Conservation (phyloP, 2,888 invertebrate genomes). For the Petrolisthes cinctipes region DNA sequence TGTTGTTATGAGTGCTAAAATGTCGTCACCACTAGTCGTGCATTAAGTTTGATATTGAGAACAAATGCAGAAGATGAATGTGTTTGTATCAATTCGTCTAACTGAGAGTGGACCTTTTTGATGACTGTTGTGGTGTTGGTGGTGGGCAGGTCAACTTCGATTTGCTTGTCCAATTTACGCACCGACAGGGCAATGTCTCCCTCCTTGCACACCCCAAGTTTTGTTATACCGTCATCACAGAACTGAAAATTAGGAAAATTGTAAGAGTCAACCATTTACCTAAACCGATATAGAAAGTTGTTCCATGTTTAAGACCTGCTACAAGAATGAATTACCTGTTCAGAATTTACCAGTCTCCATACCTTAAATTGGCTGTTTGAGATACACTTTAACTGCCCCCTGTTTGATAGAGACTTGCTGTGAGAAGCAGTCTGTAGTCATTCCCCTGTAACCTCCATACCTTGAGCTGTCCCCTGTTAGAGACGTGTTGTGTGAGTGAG, state of each 20-base stretch:
- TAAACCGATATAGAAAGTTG: too few relatives aligned
- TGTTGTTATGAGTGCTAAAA: too few relatives aligned
- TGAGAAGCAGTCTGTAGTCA: too few relatives aligned
- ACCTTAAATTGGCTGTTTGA: not conserved
- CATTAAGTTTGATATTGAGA: too few relatives aligned
- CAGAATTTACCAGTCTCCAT: not conserved
- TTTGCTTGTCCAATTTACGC: slow-evolving; percentile 8
- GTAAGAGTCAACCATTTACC: too few relatives aligned
- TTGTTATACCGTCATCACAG: slow-evolving; percentile 19
- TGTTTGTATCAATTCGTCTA: too few relatives aligned
- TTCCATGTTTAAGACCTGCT: too few relatives aligned
- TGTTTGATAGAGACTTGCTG: not conserved
- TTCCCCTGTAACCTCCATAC: not conserved
- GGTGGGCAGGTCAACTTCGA: slow-evolving; percentile 12
- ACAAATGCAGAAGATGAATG: too few relatives aligned
- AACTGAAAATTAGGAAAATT: slow-evolving; percentile 20
- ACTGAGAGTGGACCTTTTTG: too few relatives aligned
- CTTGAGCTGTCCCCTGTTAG: slow-evolving; percentile 61
- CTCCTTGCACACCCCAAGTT: slow-evolving; percentile 17
- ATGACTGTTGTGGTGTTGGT: not conserved
- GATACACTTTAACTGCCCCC: not conserved
- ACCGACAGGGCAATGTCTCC: slow-evolving; percentile 48
- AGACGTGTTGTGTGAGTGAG: slow-evolving; percentile 53
- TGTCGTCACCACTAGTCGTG: too few relatives aligned
- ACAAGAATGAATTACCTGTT: not conserved